These are phyloP conservation scores for Rhizoglyphus robini DNA, from an alignment of 1,140 invertebrate species.

Conservation along the genomic window DNA sequence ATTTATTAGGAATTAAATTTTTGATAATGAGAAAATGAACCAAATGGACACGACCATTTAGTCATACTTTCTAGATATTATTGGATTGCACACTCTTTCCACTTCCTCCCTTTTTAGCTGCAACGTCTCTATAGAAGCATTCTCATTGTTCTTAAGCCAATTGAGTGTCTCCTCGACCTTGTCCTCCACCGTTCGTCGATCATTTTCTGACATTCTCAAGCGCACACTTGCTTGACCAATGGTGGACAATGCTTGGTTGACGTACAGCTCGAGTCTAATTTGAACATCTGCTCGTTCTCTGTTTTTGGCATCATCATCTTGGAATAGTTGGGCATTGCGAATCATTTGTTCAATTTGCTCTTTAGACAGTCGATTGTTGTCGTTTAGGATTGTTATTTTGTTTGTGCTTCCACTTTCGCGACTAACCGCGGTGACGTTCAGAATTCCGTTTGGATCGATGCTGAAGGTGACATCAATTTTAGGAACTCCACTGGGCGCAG, in stretches of 20 bases:
- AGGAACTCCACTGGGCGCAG: slow-evolving; percentile 45
- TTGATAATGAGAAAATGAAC: no score
- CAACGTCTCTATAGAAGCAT: slow-evolving; percentile 65
- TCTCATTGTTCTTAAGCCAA: slow-evolving; percentile 85
- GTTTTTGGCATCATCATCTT: no score
- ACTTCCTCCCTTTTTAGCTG: slow-evolving; percentile 57
- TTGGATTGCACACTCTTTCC: slow-evolving; percentile 35
- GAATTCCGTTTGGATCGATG: no score
- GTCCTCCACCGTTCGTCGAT: slow-evolving; percentile 70
- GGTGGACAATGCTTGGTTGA: slow-evolving; percentile 56
- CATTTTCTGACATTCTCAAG: no score
- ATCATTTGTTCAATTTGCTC: slow-evolving; percentile 95
- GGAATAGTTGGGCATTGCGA: slow-evolving; percentile 90
- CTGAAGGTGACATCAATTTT: no score
- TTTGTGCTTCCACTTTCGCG: slow-evolving; percentile 81
- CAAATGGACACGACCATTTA: no score
- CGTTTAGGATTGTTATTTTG: no score
- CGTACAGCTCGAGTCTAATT: slow-evolving; percentile 45
- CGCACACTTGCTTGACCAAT: slow-evolving; percentile 42
- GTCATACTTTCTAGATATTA: slow-evolving; percentile 39
- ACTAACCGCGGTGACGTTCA: slow-evolving; percentile 44
- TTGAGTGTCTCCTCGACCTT: slow-evolving; percentile 84
- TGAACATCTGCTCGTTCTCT: slow-evolving; percentile 54
- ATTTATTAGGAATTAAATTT: no score
- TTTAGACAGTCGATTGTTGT: no score